A percentile compares a stretch with the other conserved stretches of the same genome.
Evolutionary conservation across 2,888 invertebrate species (phyloP).

Genomic region (Carpatolechia fugitivella): DNA sequence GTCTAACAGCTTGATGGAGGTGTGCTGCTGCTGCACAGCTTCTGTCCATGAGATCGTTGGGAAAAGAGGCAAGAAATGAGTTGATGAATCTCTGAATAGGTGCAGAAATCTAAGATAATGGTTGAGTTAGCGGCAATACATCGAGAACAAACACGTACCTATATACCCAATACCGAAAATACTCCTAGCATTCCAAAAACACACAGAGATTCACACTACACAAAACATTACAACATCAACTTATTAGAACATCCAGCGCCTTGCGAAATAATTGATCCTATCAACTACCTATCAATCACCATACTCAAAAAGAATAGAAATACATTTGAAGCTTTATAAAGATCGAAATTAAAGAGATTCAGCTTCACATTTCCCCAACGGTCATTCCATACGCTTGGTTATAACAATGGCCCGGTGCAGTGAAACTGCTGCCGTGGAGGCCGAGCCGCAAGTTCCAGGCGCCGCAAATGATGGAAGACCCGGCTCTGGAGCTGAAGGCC

Average conservation of each 20-base stretch:
- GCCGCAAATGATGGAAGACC: conserved; percentile 79
- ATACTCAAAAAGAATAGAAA: too few relatives aligned
- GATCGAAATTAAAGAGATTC: neutral
- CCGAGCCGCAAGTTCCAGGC: conserved; percentile 84
- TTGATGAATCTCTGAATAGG: conserved; percentile 29
- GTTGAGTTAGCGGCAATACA: neutral
- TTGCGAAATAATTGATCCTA: too few relatives aligned
- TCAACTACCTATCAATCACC: too few relatives aligned
- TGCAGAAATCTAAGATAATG: conserved; percentile 6
- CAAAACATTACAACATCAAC: too few relatives aligned
- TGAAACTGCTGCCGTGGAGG: conserved; percentile 83
- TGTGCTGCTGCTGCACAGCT: conserved; percentile 44
- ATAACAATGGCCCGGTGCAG: conserved; percentile 71
- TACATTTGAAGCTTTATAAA: neutral
- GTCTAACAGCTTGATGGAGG: conserved; percentile 41
- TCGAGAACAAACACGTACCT: neutral
- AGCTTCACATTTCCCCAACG: conserved; percentile 48
- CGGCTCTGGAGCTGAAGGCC: conserved; percentile 79
- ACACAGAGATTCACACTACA: too few relatives aligned
- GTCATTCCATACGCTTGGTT: conserved; percentile 42
- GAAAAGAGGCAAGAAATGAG: conserved; percentile 34
- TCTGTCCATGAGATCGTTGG: conserved; percentile 40
- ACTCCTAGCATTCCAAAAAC: too few relatives aligned
- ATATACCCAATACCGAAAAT: neutral
- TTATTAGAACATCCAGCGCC: too few relatives aligned